Evolutionary conservation across 2,113 vertebrate species (phyloP).

Genomic region (Tichodroma muraria): DNA sequence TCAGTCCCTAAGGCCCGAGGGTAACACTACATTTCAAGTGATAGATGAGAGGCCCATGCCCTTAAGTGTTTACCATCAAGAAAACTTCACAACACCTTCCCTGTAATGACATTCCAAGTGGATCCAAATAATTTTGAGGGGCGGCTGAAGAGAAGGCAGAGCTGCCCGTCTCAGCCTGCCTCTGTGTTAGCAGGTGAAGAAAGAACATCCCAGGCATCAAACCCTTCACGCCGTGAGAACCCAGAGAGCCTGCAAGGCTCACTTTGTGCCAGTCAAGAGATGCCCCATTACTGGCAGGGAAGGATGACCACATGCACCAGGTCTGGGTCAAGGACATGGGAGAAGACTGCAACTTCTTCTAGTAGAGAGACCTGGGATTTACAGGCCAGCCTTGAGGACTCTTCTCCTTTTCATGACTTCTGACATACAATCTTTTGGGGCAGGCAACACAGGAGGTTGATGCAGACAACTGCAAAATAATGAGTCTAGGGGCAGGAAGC

Average conservation of each 20-base stretch:
- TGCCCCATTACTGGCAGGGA: neutral
- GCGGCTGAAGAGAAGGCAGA: neutral
- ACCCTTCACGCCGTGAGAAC: fast-evolving
- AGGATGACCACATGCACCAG: neutral
- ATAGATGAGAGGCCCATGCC: neutral
- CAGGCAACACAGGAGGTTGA: neutral
- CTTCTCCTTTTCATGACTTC: neutral
- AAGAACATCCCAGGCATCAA: neutral
- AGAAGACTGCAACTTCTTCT: neutral
- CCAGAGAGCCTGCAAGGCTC: neutral
- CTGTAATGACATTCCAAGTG: neutral
- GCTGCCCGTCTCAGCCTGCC: neutral
- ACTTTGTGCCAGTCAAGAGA: neutral
- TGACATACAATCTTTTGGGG: neutral
- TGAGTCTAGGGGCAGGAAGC: neutral
- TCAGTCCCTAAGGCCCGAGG: neutral
- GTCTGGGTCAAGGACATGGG: neutral
- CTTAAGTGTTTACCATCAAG: neutral
- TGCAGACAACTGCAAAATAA: neutral
- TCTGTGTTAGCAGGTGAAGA: neutral
- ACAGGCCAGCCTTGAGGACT: neutral
- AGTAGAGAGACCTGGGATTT: neutral
- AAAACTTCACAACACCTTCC: neutral
- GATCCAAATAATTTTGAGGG: neutral
- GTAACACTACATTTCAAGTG: neutral